Evolutionary conservation across 2,797 vertebrate genomes (phyloP).

Genomic region (Chromis chromis): DNA sequence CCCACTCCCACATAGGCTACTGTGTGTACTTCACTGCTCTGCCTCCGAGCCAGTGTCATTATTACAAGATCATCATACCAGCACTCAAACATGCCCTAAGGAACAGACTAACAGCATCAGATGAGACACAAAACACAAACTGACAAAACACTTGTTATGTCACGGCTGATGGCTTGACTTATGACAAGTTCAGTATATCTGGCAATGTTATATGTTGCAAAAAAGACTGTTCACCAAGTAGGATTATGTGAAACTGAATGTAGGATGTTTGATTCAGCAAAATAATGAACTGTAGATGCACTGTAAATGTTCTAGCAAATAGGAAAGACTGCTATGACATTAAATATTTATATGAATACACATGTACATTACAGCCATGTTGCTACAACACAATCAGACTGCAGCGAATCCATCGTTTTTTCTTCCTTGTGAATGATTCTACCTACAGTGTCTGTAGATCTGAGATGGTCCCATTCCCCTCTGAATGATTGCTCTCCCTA

Average conservation of each 20-base stretch:
- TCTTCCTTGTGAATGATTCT: constrained; percentile 27
- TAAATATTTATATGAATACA: not conserved
- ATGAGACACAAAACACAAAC: not conserved
- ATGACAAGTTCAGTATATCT: not conserved
- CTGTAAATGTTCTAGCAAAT: not conserved
- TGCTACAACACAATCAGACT: not conserved
- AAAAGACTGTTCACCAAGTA: not conserved
- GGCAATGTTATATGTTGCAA: not conserved
- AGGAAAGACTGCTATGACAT: not conserved
- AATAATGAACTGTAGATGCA: not conserved
- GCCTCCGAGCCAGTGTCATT: constrained; percentile 25
- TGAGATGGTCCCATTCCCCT: constrained; percentile 17
- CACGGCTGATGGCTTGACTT: not conserved
- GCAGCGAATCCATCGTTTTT: not conserved
- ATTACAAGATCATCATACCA: constrained; percentile 9
- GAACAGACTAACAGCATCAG: not conserved
- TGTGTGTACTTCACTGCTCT: constrained; percentile 12
- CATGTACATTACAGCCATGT: not conserved
- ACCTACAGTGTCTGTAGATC: not conserved
- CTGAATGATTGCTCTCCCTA: constrained; percentile 70
- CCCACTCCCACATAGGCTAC: constrained; percentile 32
- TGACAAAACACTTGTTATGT: not conserved
- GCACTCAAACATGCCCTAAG: constrained; percentile 4
- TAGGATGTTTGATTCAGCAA: not conserved
- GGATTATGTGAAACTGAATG: not conserved